Evolutionary conservation across 2,888 invertebrate genomes (phyloP).

Genomic region (Didymodactylos carnosus): DNA sequence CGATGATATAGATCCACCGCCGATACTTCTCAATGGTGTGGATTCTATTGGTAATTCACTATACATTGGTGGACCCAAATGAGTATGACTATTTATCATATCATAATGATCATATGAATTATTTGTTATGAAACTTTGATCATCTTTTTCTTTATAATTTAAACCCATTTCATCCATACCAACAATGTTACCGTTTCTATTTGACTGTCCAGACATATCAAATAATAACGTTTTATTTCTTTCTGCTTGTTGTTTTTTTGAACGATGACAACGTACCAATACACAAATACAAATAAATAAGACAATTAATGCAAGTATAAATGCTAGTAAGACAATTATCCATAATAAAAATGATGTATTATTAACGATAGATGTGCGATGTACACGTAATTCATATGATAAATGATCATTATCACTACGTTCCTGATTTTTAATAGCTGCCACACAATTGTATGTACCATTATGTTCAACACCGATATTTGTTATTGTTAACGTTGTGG

Average conservation of each 20-base stretch:
- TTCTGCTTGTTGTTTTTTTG: neutral
- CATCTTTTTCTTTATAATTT: neutral
- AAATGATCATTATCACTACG: neutral
- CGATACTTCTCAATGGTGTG: neutral
- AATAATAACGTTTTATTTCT: neutral
- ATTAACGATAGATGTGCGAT: neutral
- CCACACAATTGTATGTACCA: neutral
- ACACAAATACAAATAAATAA: neutral
- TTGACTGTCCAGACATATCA: neutral
- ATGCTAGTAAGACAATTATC: neutral
- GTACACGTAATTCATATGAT: neutral
- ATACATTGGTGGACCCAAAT: neutral
- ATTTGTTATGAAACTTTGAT: neutral
- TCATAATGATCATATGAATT: neutral
- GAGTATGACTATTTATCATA: neutral
- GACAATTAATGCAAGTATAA: neutral
- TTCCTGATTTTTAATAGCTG: neutral
- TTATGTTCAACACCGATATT: neutral
- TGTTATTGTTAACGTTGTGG: neutral
- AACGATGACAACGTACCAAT: neutral
- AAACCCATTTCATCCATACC: too few relatives aligned
- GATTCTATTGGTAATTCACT: neutral
- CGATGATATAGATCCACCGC: neutral
- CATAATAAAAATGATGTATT: neutral
- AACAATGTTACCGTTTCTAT: neutral